Evolutionary conservation across 2,797 vertebrate species (phyloP).

Genomic region (Pseudopleuronectes americanus): DNA sequence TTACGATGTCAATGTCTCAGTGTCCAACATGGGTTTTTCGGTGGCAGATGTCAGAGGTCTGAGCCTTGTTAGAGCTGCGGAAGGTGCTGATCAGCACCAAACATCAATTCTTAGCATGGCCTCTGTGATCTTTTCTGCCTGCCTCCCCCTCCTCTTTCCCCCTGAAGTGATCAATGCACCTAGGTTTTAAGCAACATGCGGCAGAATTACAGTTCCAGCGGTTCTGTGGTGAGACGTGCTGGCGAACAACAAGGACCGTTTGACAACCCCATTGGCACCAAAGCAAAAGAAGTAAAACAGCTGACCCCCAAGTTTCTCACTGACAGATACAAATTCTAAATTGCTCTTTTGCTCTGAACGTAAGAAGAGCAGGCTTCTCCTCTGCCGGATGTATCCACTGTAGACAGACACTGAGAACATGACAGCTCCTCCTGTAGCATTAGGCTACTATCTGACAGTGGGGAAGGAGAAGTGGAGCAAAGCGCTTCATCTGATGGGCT

Average conservation of each 20-base stretch:
- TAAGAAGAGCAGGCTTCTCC: constrained; percentile 31
- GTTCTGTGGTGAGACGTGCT: constrained; percentile 16
- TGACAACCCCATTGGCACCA: constrained; percentile 12
- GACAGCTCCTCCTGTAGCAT: constrained; percentile 60
- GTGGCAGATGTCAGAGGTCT: constrained; percentile 65
- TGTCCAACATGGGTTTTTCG: constrained; percentile 75
- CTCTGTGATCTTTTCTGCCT: constrained; percentile 70
- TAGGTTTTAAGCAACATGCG: constrained; percentile 44
- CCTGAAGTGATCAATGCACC: constrained; percentile 50
- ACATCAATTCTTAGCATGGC: constrained; percentile 66
- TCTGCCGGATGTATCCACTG: constrained; percentile 33
- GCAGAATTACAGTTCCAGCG: constrained; percentile 41
- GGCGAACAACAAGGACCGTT: constrained; percentile 24
- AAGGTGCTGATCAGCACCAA: constrained; percentile 44
- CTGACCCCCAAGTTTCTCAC: constrained; percentile 19
- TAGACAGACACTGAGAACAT: constrained; percentile 41
- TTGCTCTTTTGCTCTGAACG: constrained; percentile 9
- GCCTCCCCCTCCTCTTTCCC: constrained; percentile 57
- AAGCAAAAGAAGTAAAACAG: constrained; percentile 27
- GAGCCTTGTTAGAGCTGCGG: constrained; percentile 59
- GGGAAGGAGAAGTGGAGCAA: constrained; percentile 46
- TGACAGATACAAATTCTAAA: constrained; percentile 36
- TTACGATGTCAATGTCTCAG: constrained; percentile 73
- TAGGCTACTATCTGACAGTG: constrained; percentile 49
- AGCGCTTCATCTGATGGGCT: constrained; percentile 62